These are phyloP conservation scores for Ephydatia muelleri DNA, from an alignment of 37 sponge, comb jelly and placozoan species.

Conservation along the genomic window DNA sequence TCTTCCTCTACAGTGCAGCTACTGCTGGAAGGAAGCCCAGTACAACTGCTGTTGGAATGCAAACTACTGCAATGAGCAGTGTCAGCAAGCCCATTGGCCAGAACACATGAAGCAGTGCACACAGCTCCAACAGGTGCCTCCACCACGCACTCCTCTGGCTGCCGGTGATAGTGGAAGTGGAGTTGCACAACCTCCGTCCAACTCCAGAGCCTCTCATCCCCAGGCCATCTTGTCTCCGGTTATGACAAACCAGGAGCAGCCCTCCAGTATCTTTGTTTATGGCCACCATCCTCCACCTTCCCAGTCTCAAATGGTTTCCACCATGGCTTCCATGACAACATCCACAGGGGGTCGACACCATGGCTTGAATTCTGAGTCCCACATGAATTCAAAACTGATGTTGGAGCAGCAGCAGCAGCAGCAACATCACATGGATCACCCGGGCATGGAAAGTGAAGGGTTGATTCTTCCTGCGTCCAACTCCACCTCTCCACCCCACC, in stretches of 20 bases:
- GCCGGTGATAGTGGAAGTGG: slow-evolving; percentile 8
- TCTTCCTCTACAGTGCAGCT: slow-evolving; percentile 68
- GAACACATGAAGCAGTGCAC: slow-evolving; percentile 85
- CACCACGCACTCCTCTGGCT: slow-evolving; percentile 10
- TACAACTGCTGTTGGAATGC: slow-evolving; percentile 97
- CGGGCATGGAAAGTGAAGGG: not conserved
- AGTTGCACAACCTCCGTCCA: no score
- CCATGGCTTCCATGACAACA: not conserved
- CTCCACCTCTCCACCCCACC: slow-evolving; percentile 44
- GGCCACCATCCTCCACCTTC: not conserved
- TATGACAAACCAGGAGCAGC: not conserved
- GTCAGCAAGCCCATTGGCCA: slow-evolving; percentile 90
- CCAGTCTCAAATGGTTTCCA: not conserved
- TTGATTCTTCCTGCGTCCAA: slow-evolving; percentile 27
- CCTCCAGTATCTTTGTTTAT: not conserved
- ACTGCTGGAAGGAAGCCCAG: slow-evolving; percentile 86
- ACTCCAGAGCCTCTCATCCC: not conserved
- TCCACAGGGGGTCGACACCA: not conserved
- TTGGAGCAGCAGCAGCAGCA: not conserved
- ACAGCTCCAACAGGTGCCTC: slow-evolving; percentile 24
- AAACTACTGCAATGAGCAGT: slow-evolving; percentile 90
- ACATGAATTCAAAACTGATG: not conserved
- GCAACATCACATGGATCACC: no score
- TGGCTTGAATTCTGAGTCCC: slow-evolving; percentile 9
- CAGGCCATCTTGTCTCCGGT: not conserved